A percentile compares a stretch with the other conserved stretches of the same genome.
These are phyloP conservation scores for Epicampocera succincta DNA, from an alignment of 2,888 invertebrate species.

Conservation along the genomic window DNA sequence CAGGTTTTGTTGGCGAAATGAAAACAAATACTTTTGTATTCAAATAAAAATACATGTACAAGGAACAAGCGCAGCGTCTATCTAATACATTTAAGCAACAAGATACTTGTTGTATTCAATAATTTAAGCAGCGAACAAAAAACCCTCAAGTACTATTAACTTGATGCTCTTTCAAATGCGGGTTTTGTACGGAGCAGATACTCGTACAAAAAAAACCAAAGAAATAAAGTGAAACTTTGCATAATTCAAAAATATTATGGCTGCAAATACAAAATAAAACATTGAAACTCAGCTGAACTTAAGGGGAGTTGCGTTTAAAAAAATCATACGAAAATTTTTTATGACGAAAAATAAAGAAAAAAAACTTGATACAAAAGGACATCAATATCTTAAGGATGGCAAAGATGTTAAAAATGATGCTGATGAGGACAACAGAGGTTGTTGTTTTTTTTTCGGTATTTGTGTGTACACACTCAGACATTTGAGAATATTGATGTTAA, in stretches of 20 bases:
- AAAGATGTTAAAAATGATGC: slow-evolving; percentile 72
- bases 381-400: slow-evolving; percentile 76
- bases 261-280: slow-evolving; percentile 51
- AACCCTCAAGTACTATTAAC: slow-evolving; percentile 67
- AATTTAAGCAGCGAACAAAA: slow-evolving; percentile 43
- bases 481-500: slow-evolving; percentile 69
- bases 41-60: slow-evolving; percentile 4
- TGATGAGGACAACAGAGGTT: slow-evolving; percentile 72
- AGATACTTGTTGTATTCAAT: slow-evolving; percentile 64
- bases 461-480: slow-evolving; percentile 59
- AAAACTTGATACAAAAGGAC: slow-evolving; percentile 77
- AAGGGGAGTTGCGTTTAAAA: slow-evolving; percentile 65
- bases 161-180: slow-evolving; percentile 70
- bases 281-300: slow-evolving; percentile 18
- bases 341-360: slow-evolving; percentile 66
- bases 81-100: slow-evolving; percentile 57
- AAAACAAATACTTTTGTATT: slow-evolving; percentile 50
- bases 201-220: slow-evolving; percentile 55
- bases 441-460: slow-evolving; percentile 58
- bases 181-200: slow-evolving; percentile 42
- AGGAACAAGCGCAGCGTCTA: slow-evolving; percentile 20
- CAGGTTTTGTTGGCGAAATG: slow-evolving; percentile 1
- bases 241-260: slow-evolving; percentile 64
- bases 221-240: slow-evolving; percentile 67
- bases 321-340: slow-evolving; percentile 3